Percentiles rank a stretch among this genome's conserved stretches.
Conservation (phyloP, 2,888 invertebrate species). For the Agrilus biguttatus region DNA sequence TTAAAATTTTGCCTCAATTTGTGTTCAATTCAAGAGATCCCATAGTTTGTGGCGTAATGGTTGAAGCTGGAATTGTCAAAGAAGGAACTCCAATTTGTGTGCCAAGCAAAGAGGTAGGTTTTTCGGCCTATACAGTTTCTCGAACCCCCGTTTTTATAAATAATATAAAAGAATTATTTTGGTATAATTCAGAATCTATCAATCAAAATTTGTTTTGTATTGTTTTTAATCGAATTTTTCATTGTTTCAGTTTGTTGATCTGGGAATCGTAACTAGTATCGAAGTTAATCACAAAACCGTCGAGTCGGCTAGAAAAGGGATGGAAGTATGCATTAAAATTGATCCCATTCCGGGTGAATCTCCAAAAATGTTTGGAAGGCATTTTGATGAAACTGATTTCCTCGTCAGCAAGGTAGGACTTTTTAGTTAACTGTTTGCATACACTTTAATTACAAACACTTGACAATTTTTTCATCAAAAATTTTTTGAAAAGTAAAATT, state of each 20-base stretch:
- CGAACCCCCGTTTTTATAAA: background rate
- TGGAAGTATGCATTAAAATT: slow-evolving; percentile 93
- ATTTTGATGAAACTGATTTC: slow-evolving; percentile 93
- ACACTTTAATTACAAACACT: too few relatives aligned
- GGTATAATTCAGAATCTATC: too few relatives aligned
- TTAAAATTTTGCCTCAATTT: slow-evolving; percentile 70
- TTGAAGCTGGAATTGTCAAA: slow-evolving; percentile 90
- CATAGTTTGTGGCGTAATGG: slow-evolving; percentile 89
- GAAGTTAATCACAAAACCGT: slow-evolving; percentile 92
- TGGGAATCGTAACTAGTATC: slow-evolving; percentile 90
- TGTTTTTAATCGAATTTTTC: slow-evolving; percentile 3
- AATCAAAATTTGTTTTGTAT: too few relatives aligned
- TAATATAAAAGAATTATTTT: too few relatives aligned
- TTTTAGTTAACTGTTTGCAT: slow-evolving; percentile 3
- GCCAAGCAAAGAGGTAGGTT: slow-evolving; percentile 78
- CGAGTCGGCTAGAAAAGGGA: slow-evolving; percentile 88
- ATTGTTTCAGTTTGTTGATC: slow-evolving; percentile 68
- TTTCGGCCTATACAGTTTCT: background rate
- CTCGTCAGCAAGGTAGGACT: slow-evolving; percentile 79
- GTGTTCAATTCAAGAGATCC: slow-evolving; percentile 98
- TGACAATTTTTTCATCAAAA: background rate
- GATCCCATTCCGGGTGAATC: slow-evolving; percentile 96
- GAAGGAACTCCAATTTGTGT: slow-evolving; percentile 97
- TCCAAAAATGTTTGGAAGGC: slow-evolving; percentile 96
- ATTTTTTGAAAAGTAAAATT: too few relatives aligned